A percentile compares a stretch with the other conserved stretches of the same genome.
Conservation (phyloP, 1,140 invertebrate genomes). For the Phortica variegata region DNA sequence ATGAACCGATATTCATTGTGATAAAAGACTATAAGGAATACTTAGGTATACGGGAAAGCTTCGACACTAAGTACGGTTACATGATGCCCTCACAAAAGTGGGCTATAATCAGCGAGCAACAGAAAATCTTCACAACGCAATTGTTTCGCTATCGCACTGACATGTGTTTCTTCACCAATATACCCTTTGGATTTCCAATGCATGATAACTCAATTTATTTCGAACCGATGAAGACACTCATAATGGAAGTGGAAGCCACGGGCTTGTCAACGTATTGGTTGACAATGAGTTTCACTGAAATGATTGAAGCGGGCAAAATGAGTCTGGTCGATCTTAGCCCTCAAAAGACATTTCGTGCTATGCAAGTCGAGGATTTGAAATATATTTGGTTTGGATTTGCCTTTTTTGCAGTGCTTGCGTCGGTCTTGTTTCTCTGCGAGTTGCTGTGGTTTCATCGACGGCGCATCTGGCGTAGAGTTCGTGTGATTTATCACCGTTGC, state of each 20-base stretch:
- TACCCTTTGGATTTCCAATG: slow-evolving; percentile 40
- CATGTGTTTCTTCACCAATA: slow-evolving; percentile 42
- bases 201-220: slow-evolving; percentile 42
- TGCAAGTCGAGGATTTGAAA: slow-evolving; percentile 39
- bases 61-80: slow-evolving; percentile 35
- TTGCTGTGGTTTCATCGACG: background rate
- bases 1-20: slow-evolving; percentile 33
- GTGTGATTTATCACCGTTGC: no score
- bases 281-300: slow-evolving; percentile 25
- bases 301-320: slow-evolving; percentile 34
- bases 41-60: slow-evolving; percentile 23
- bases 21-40: slow-evolving; percentile 27
- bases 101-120: slow-evolving; percentile 37
- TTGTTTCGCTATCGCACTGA: slow-evolving; percentile 35
- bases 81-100: slow-evolving; percentile 35
- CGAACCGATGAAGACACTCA: slow-evolving; percentile 24
- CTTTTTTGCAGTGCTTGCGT: slow-evolving; percentile 22
- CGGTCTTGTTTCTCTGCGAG: slow-evolving; percentile 23
- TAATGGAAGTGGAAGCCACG: slow-evolving; percentile 28
- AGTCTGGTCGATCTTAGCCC: slow-evolving; percentile 29
- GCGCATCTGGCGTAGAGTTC: background rate
- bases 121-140: slow-evolving; percentile 34
- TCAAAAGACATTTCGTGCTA: slow-evolving; percentile 28
- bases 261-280: slow-evolving; percentile 29
- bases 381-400: slow-evolving; percentile 44